Base-by-base conservation (phyloP, 2,113 vertebrate species). In the Tautogolabrus adspersus region DNA sequence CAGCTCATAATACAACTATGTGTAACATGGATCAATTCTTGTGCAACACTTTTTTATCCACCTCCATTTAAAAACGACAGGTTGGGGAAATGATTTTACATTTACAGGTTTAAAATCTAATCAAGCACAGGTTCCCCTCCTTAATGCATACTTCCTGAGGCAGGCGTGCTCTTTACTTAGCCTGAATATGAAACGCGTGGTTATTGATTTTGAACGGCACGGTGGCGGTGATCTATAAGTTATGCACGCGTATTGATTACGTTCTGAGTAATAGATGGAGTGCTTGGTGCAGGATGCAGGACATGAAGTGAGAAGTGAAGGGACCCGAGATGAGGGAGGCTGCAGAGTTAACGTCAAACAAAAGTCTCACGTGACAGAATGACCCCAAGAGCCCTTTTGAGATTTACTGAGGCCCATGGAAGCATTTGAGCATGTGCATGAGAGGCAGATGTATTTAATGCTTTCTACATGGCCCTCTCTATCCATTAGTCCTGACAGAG, bases 401-500 rank as follows among this genome's bases (percentile, higher is more conserved):
- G 74, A 74, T 75, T 52, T 63, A 38, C 19, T 5, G 34, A 34
- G 42, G 52, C 30, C 47, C 47, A 38, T 34, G 40, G 30, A 51
- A 79, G 67, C 67, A 11, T 57, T 77, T 13, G 38, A 66, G 34
- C 72, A 52, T 8, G 57, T 55, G 47, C 58, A 6, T 71, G 79
- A 63, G 72, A 71, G 71, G 22, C 64, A 76, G 62, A 79, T 77
- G 72, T 66, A 26, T 75, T 77, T 71, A 38, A 80, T 19, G 57
- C 65, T 76, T 75, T 76, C 63, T 72, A 74, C 70, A 0, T 42
- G 37, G 51, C 65, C 46, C 60, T 81, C 62, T 58, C 76, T 68
- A 63, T 72, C 78, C 70, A 75, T 82, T 54, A 59, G 61, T 64
- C 22, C 61, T 59, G 81, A 79, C 83, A 66, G 70, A 78, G 77